Base-by-base conservation (phyloP, 1,140 invertebrate genomes). In the Cyclargus thomasi region DNA sequence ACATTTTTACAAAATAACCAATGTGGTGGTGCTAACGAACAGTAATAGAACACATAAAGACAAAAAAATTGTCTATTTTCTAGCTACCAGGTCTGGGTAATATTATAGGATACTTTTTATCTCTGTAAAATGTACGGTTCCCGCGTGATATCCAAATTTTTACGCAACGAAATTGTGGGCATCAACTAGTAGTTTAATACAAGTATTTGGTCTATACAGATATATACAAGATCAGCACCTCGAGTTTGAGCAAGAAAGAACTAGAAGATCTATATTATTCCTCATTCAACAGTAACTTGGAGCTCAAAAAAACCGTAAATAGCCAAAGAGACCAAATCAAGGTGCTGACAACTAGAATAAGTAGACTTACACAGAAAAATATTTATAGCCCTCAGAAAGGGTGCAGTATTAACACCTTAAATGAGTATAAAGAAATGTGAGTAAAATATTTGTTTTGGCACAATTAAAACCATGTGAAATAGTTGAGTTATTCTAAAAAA, bases 391-490 rank as follows among this genome's bases (percentile, higher is more conserved):
- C 75, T 53, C 23, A 72, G 4, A 83, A 77, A 63, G 79, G 82
- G 0, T 82, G 85, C 20, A 85, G 82, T 11, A 86, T 74, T 35
- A 72, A 71, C 53, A n/a, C 81, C 21, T 70, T 85, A 55, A 73
- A 70, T 65, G 83, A 87, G n/a, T 85, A 89, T 63, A 85, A 78
- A 35, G 82, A 83, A n/a, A 67, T 67, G 86, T 88, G n/a, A 16
- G 29, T 65, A 65, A 29, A 29, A 8, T 29, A 29, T 29, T 29
- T 29, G 29, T 29, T 29, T 29, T 0, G 8, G 4, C 29, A 7
- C 8, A 29, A 29, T 29, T 7, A 6, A 29, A 29, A 2, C 29
- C 4, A 4, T n/a, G n/a, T n/a, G n/a, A n/a, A n/a, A n/a, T n/a
- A n/a, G n/a, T n/a, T n/a, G n/a, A n/a, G n/a, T n/a, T n/a, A n/a